Percentiles rank a stretch among this genome's conserved stretches.
Evolutionary conservation across 2,113 vertebrate species (phyloP).

Genomic region (Carassius gibelio): DNA sequence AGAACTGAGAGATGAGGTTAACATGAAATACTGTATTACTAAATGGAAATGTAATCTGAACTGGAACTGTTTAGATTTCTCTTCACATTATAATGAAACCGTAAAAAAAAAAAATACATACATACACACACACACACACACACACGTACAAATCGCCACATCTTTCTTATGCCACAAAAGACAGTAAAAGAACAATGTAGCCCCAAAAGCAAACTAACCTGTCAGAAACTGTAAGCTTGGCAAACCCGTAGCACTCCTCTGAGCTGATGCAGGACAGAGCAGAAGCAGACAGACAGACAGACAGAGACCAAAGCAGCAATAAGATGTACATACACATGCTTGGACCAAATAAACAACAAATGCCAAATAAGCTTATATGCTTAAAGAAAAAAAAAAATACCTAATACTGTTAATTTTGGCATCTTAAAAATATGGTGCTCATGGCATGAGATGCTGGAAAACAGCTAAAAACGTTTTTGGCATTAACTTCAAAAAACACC

Average conservation of each 20-base stretch:
- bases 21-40: background rate
- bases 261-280: conserved; percentile 64
- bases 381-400: too few species aligned
- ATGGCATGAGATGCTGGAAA: background rate
- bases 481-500: background rate
- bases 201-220: conserved; percentile 68
- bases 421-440: background rate
- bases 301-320: background rate
- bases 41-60: background rate
- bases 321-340: background rate
- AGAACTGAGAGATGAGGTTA: background rate
- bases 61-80: background rate
- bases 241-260: conserved; percentile 66
- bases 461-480: background rate
- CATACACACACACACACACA: too few species aligned
- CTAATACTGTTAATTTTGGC: background rate
- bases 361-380: background rate
- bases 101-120: too few species aligned
- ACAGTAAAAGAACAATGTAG: background rate
- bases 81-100: background rate
- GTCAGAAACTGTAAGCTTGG: conserved; percentile 69
- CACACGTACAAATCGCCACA: background rate
- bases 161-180: background rate
- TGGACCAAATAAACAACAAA: too few species aligned
- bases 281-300: conserved; percentile 38